Conservation (phyloP, 2,113 vertebrate genomes). For the Bothrops jararaca region DNA sequence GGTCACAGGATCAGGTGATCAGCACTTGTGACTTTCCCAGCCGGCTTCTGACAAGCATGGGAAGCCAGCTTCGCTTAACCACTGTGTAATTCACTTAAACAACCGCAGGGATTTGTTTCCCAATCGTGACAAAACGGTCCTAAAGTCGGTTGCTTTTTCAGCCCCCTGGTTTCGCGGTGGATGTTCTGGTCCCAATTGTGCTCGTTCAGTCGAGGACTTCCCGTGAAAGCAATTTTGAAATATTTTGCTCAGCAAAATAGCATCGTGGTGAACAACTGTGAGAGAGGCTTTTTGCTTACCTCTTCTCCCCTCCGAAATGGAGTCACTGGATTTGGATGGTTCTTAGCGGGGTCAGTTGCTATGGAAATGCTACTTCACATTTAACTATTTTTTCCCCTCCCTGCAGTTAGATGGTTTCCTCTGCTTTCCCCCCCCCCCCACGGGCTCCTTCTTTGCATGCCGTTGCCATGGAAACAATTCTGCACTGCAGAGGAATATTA, state of each 20-base stretch:
- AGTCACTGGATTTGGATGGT: constrained; percentile 64
- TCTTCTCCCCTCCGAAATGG: constrained; percentile 46
- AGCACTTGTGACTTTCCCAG: background rate
- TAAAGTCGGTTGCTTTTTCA: background rate
- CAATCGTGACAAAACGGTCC: background rate
- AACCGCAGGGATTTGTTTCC: background rate
- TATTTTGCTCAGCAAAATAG: background rate
- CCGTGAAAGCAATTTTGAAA: background rate
- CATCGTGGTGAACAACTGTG: background rate
- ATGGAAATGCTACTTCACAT: constrained; percentile 71
- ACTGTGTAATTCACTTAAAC: background rate
- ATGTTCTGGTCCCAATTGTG: background rate
- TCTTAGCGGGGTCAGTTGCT: constrained; percentile 74
- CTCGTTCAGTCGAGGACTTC: background rate
- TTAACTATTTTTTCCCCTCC: constrained; percentile 54
- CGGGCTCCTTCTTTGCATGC: constrained; percentile 66
- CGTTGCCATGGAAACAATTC: constrained; percentile 71
- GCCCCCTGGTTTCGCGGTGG: background rate
- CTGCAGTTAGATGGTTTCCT: constrained; percentile 59
- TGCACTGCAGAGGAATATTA: constrained; percentile 60
- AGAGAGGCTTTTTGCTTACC: constrained; percentile 24
- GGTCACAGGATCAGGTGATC: background rate
- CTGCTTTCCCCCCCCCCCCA: constrained; percentile 19
- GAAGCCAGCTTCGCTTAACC: background rate
- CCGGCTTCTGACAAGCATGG: background rate